Percentiles rank a stretch among this genome's conserved stretches.
Evolutionary conservation across 2,113 vertebrate genomes (phyloP).

Genomic region (Indicator indicator): DNA sequence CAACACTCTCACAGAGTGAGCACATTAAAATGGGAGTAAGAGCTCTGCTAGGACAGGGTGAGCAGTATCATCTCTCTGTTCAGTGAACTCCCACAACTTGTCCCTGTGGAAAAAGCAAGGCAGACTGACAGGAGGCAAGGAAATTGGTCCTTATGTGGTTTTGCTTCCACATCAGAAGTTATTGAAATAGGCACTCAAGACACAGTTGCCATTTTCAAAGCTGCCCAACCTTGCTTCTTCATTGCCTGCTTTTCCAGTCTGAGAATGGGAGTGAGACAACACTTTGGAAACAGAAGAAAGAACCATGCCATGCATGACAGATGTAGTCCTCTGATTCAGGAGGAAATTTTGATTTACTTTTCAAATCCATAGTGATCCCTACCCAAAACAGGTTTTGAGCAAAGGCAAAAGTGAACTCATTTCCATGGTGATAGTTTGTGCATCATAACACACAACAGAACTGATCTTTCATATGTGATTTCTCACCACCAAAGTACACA

Average conservation of each 20-base stretch:
- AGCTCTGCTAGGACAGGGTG: neutral
- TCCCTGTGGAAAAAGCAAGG: neutral
- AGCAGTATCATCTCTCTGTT: conserved; percentile 4
- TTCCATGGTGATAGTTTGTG: conserved; percentile 48
- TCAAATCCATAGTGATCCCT: conserved; percentile 54
- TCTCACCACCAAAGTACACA: neutral
- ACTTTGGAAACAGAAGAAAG: conserved; percentile 61
- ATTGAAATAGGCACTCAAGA: conserved; percentile 60
- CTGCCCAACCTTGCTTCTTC: conserved; percentile 31
- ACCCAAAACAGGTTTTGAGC: conserved; percentile 34
- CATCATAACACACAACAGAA: neutral
- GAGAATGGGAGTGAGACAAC: conserved; percentile 41
- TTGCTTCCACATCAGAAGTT: conserved; percentile 56
- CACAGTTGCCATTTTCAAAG: conserved; percentile 54
- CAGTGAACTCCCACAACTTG: conserved; percentile 20
- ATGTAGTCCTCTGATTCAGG: conserved; percentile 49
- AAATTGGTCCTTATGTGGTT: conserved; percentile 59
- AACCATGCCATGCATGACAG: conserved; percentile 53
- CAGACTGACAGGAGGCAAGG: conserved; percentile 10
- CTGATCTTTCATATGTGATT: conserved; percentile 5
- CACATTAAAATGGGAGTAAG: conserved; percentile 40
- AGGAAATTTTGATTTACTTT: conserved; percentile 73
- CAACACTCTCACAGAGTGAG: neutral
- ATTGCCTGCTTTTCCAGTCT: neutral
- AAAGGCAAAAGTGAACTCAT: conserved; percentile 49